These are phyloP conservation scores for Chlamydotis undulata DNA, from an alignment of 2,113 vertebrate species.

Conservation along the genomic window DNA sequence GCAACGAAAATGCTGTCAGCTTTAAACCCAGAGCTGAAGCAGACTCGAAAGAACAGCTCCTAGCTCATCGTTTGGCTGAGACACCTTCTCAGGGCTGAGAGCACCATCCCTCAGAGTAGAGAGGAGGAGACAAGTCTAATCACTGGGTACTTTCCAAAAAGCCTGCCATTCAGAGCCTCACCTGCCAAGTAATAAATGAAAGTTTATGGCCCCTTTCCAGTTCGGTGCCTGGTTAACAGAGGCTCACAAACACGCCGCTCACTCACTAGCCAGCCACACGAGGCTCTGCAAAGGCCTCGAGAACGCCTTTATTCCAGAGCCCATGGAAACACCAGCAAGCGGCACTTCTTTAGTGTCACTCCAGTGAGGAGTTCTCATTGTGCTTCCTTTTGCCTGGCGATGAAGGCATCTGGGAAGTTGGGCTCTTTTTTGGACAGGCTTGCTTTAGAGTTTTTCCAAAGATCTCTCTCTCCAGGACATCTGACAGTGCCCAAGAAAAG, in stretches of 20 bases:
- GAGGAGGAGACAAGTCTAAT: background rate
- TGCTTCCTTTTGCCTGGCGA: background rate
- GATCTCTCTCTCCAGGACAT: background rate
- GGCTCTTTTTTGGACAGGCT: background rate
- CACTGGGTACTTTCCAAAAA: background rate
- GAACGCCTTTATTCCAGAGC: background rate
- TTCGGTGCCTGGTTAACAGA: background rate
- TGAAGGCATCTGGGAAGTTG: background rate
- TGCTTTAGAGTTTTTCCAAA: background rate
- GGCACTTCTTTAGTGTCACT: rapidly evolving
- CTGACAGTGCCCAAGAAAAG: background rate
- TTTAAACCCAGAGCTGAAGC: background rate
- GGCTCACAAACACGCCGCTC: background rate
- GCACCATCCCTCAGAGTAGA: background rate
- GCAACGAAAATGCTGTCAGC: background rate
- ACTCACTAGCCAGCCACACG: background rate
- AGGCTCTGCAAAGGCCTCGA: background rate
- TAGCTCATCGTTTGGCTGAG: background rate
- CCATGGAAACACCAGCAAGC: rapidly evolving
- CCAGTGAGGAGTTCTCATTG: rapidly evolving
- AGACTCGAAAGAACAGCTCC: rapidly evolving
- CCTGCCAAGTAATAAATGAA: background rate
- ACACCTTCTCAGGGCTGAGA: background rate
- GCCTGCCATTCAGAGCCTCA: background rate
- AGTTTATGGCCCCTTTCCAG: background rate